A percentile compares a stretch with the other conserved stretches of the same genome.
Evolutionary conservation across 2,113 vertebrate genomes (phyloP).

Genomic region (Helogale parvula): DNA sequence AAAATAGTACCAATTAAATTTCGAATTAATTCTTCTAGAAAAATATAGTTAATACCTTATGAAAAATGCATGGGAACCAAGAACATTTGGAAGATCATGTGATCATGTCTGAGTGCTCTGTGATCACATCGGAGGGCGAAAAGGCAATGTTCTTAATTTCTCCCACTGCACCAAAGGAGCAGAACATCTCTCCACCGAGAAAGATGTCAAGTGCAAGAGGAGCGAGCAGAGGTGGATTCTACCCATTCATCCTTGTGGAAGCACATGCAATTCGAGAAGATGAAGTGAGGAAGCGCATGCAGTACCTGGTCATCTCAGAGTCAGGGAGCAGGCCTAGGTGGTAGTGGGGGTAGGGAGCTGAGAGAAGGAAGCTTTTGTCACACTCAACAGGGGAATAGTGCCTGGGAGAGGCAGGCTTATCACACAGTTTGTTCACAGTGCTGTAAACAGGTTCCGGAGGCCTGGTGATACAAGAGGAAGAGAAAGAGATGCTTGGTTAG

Average conservation of each 20-base stretch:
- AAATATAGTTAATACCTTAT: constrained; percentile 29
- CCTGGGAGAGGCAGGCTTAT: constrained; percentile 95
- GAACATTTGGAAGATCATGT: background rate
- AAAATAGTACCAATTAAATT: constrained; percentile 27
- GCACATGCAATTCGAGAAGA: constrained; percentile 76
- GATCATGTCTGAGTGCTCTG: background rate
- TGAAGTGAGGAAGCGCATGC: constrained; percentile 85
- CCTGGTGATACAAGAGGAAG: constrained; percentile 90
- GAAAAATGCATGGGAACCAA: background rate
- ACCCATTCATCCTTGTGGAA: background rate
- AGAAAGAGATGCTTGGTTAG: constrained; percentile 77
- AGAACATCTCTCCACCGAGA: constrained; percentile 46
- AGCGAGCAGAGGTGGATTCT: background rate
- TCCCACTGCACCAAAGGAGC: background rate
- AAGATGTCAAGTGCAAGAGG: background rate
- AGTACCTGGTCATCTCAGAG: constrained; percentile 97
- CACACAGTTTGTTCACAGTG: constrained; percentile 99
- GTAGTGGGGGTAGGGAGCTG: constrained; percentile 95
- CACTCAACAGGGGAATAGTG: constrained; percentile 97
- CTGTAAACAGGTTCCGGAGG: constrained; percentile 99
- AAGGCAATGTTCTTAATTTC: constrained; percentile 37
- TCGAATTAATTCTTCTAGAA: constrained; percentile 23
- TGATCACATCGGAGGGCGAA: background rate
- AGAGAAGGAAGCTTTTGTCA: constrained; percentile 97
- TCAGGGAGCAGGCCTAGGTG: constrained; percentile 97